Percentiles rank a stretch among this genome's conserved stretches.
phyloP scores from a whole-genome alignment of 2,888 invertebrate species.

The Mamestra brassicae region DNA sequence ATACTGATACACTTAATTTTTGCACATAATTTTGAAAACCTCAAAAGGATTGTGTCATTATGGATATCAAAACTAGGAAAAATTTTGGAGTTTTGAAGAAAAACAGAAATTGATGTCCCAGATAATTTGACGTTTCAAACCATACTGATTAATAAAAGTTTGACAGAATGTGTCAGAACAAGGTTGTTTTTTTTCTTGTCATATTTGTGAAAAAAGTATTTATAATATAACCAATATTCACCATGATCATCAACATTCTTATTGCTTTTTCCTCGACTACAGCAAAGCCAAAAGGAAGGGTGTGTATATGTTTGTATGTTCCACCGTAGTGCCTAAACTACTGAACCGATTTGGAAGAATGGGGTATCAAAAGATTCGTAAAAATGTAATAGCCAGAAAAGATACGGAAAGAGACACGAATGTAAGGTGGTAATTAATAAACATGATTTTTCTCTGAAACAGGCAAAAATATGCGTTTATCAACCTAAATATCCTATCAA shows the following conservation, averaged over 20 bases:
- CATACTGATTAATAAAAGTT: conserved; percentile 65
- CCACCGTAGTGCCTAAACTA: too few species aligned
- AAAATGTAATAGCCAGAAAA: too few species aligned
- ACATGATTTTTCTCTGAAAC: too few species aligned
- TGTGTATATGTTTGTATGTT: too few species aligned
- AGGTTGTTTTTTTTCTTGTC: neutral
- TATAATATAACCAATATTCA: neutral
- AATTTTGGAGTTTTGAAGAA: neutral
- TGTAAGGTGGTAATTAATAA: too few species aligned
- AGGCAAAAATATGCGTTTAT: too few species aligned
- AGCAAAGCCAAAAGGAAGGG: too few species aligned
- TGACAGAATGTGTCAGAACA: conserved; percentile 41
- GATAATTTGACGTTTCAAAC: conserved; percentile 53
- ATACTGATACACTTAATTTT: conserved; percentile 34
- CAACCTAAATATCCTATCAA: too few species aligned
- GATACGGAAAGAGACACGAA: too few species aligned
- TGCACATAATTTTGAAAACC: conserved; percentile 50
- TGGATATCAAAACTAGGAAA: neutral
- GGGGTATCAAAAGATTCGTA: too few species aligned
- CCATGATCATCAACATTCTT: neutral
- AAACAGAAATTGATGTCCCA: neutral
- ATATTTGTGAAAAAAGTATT: conserved; percentile 29
- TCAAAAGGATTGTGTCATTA: conserved; percentile 2
- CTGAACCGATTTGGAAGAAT: too few species aligned
- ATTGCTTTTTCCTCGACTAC: neutral